Conservation (phyloP, 2,888 invertebrate species). For the Scaeva pyrastri region DNA sequence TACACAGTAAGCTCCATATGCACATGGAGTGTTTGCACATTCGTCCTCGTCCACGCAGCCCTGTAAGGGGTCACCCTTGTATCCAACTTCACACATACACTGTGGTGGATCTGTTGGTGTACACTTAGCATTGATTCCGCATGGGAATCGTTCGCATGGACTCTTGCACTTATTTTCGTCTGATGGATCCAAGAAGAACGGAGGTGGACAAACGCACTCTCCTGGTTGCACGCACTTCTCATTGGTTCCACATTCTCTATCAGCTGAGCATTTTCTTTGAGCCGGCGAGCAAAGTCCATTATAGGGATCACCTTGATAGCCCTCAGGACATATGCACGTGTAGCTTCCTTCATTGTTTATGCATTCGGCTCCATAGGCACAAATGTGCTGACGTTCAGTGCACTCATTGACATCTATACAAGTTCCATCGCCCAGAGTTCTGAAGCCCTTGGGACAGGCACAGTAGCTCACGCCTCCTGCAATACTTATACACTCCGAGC, state of each 20-base stretch:
- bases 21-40: slow-evolving; percentile 93
- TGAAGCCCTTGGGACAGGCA: slow-evolving; percentile 95
- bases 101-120: slow-evolving; percentile 94
- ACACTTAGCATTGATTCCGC: slow-evolving; percentile 95
- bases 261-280: slow-evolving; percentile 92
- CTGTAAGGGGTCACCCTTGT: slow-evolving; percentile 92
- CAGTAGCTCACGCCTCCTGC: slow-evolving; percentile 96
- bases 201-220: slow-evolving; percentile 95
- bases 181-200: slow-evolving; percentile 92
- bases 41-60: slow-evolving; percentile 95
- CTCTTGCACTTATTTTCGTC: slow-evolving; percentile 95
- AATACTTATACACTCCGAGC: slow-evolving; percentile 95
- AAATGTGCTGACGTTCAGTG: slow-evolving; percentile 88
- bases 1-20: slow-evolving; percentile 94
- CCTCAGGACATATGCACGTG: slow-evolving; percentile 92
- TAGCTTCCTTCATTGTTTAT: slow-evolving; percentile 91
- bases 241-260: slow-evolving; percentile 93
- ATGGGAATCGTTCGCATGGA: slow-evolving; percentile 95
- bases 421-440: slow-evolving; percentile 90
- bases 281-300: slow-evolving; percentile 92
- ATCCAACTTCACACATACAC: slow-evolving; percentile 94
- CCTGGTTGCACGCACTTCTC: slow-evolving; percentile 97
- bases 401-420: slow-evolving; percentile 94
- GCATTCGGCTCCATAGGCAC: slow-evolving; percentile 95
- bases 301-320: slow-evolving; percentile 92